A percentile compares a stretch with the other conserved stretches of the same genome.
Conservation (phyloP, 2,797 vertebrate species). For the Hydrolagus colliei region DNA sequence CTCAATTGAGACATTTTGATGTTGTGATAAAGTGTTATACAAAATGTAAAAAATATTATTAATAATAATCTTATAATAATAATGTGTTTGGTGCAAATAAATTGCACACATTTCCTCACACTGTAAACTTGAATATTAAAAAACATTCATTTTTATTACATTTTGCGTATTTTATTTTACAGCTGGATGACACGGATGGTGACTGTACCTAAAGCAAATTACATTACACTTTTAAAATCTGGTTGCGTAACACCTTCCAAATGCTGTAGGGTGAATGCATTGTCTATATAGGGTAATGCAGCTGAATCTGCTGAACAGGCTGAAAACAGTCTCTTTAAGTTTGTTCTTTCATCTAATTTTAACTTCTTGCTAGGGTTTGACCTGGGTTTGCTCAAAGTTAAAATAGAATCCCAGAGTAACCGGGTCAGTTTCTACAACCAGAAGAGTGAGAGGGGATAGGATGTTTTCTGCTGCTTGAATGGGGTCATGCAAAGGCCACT, state of each 20-base stretch:
- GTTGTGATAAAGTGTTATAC: too few relatives aligned
- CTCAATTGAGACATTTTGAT: too few relatives aligned
- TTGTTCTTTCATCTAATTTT: conserved; percentile 31
- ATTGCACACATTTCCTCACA: neutral
- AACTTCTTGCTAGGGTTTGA: conserved; percentile 26
- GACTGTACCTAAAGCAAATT: neutral
- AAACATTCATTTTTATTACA: neutral
- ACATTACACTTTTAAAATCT: conserved; percentile 7
- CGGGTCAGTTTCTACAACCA: conserved; percentile 19
- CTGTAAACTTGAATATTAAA: neutral
- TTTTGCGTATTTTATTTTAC: neutral
- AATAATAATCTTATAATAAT: neutral
- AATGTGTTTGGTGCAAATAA: neutral
- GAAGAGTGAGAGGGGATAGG: neutral
- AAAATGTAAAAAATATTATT: too few relatives aligned
- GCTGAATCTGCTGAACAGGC: conserved; percentile 23
- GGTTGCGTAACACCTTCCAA: neutral
- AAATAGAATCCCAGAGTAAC: conserved; percentile 23
- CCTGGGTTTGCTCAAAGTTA: conserved; percentile 17
- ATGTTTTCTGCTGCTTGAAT: conserved; percentile 17
- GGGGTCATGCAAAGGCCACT: conserved; percentile 18
- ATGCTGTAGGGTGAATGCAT: neutral
- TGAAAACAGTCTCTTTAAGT: conserved; percentile 19
- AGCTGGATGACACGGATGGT: neutral
- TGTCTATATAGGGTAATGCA: conserved; percentile 29